Evolutionary conservation across 2,797 vertebrate genomes (phyloP), one percentile per base, ranked within the genome.

Genomic region (Agapornis canus): DNA sequence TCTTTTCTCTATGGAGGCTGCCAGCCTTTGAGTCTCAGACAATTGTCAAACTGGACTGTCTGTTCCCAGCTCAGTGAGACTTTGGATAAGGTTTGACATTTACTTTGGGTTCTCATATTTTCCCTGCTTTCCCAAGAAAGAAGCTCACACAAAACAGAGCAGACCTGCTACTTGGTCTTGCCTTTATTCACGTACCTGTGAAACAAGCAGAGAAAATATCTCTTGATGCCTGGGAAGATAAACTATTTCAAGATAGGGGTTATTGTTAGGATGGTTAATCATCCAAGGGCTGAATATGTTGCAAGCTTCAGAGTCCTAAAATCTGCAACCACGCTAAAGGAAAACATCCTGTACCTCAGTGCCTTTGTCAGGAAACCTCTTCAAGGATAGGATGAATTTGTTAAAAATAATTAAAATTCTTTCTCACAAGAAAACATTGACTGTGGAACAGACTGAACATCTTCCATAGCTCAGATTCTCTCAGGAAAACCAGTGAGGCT

Each of bases 21-120:
- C 87, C 90, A 95, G 82, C 35, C 70, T 86, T 76, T 72, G 80
- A 86, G 66, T 10, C 35, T 37, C 89, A 65, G 80, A 86, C 71
- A 76, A 73, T 4, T 48, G 52, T 57, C 83, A 52, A 22, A 25
- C 49, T 21, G 2, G 5, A 76, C 15, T 3, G 31, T 31, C 54
- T 78, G 18, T 29, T 89, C 73, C 80, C 82, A 63, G 63, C 88
- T 60, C 86, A 39, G 59, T 9, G 39, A 37, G 77, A 20, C 70
- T 69, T 49, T 13, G 86, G 45, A 2, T 47, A 37, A 43, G 49
- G 39, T 81, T 47, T 77, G 48, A 26, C 35, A 32, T 77, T 52
- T 72, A 0, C 69, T 83, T 64, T 23, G 70, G 26, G 21, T 57
- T 84, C 83, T 92, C 51, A 3, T 13, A 4, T 72, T 80, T 37